Evolutionary conservation across 1,140 invertebrate species (phyloP).

Genomic region (Leptopilina boulardi): DNA sequence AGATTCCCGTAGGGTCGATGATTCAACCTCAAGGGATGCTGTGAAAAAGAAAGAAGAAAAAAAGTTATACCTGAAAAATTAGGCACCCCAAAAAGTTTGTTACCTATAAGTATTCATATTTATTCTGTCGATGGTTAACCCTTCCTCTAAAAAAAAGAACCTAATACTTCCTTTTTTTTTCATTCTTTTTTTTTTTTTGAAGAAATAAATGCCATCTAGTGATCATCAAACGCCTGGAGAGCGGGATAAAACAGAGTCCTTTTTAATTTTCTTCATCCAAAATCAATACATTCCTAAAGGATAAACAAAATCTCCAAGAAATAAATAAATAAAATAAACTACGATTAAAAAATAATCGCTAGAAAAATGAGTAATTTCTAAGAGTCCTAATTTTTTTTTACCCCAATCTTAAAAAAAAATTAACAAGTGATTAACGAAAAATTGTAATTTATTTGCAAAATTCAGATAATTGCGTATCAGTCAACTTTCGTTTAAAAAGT

Average conservation of each 20-base stretch:
- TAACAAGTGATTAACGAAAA: neutral
- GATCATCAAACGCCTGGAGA: neutral
- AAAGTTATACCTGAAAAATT: slow-evolving; percentile 23
- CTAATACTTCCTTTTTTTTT: neutral
- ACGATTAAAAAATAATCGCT: neutral
- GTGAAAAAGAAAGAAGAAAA: slow-evolving; percentile 7
- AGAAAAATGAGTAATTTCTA: neutral
- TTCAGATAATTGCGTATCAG: slow-evolving; percentile 16
- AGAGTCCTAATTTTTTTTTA: neutral
- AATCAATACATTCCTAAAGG: neutral
- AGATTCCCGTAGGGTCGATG: neutral
- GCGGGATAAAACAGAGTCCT: slow-evolving; percentile 4
- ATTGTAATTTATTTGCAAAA: slow-evolving; percentile 27
- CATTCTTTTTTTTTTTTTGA: neutral
- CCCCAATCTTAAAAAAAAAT: too few species aligned
- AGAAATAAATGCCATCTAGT: slow-evolving; percentile 14
- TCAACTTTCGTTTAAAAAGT: slow-evolving; percentile 24
- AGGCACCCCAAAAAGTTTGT: neutral
- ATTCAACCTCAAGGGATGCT: slow-evolving; percentile 10
- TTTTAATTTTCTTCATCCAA: neutral
- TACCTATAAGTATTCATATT: slow-evolving; percentile 8
- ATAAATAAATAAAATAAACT: neutral
- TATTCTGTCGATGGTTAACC: neutral
- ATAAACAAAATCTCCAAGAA: too few species aligned
- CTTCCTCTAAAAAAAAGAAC: neutral